Evolutionary conservation across 2,888 invertebrate species (phyloP).

Genomic region (Napeogenes sylphis): DNA sequence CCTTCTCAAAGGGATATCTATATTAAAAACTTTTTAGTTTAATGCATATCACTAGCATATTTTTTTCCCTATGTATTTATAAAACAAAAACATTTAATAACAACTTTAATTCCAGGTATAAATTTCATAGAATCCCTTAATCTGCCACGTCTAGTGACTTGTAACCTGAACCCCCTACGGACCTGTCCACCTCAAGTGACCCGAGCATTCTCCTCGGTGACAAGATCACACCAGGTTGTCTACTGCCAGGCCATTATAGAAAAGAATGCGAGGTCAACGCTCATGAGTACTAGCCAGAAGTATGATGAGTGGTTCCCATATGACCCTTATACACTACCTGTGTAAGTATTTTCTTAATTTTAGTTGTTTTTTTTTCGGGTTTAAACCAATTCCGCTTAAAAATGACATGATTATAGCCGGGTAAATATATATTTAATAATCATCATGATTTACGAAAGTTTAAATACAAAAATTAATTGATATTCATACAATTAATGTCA

Average conservation of each 20-base stretch:
- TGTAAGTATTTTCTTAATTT: constrained; percentile 60
- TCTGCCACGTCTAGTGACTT: constrained; percentile 90
- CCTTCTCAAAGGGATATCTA: no score
- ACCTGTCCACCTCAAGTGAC: constrained; percentile 87
- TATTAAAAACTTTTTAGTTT: no score
- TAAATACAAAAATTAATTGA: no score
- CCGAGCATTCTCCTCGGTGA: constrained; percentile 88
- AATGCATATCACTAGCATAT: no score
- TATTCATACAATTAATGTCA: no score
- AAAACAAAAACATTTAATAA: neutral
- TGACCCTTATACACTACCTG: constrained; percentile 88
- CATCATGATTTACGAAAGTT: no score
- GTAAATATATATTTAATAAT: no score
- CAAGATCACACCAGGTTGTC: constrained; percentile 90
- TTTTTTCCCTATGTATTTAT: no score
- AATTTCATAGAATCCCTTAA: constrained; percentile 89
- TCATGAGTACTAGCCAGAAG: constrained; percentile 62
- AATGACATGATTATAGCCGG: no score
- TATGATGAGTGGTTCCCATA: constrained; percentile 91
- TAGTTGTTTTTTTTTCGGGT: no score
- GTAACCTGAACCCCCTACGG: constrained; percentile 91
- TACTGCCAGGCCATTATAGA: constrained; percentile 95
- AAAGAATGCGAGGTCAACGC: constrained; percentile 82
- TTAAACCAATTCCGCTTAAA: no score
- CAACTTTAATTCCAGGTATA: constrained; percentile 79